Conservation (phyloP, 2,888 invertebrate genomes). For the Incurvaria masculella region DNA sequence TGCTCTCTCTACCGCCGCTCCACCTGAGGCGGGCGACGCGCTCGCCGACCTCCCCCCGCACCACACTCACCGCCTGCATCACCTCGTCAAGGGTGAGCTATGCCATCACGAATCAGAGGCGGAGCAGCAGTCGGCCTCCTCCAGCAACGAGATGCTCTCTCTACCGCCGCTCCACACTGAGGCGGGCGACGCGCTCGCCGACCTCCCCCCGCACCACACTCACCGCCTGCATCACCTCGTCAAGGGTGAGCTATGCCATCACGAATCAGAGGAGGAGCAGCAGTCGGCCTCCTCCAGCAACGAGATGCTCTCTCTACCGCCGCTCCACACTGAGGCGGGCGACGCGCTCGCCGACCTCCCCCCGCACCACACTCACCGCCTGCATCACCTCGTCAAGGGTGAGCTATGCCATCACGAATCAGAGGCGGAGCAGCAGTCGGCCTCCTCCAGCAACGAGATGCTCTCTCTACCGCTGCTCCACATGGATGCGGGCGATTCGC, state of each 20-base stretch:
- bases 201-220: slow-evolving; percentile 73
- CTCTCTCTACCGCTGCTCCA: slow-evolving; percentile 77
- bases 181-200: slow-evolving; percentile 79
- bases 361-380: slow-evolving; percentile 67
- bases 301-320: slow-evolving; percentile 82
- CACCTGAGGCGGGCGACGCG: slow-evolving; percentile 75
- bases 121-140: slow-evolving; percentile 76
- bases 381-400: slow-evolving; percentile 86
- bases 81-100: slow-evolving; percentile 74
- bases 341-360: slow-evolving; percentile 85
- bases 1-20: slow-evolving; percentile 78
- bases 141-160: slow-evolving; percentile 84
- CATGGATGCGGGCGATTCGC: slow-evolving; percentile 76
- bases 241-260: slow-evolving; percentile 55
- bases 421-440: slow-evolving; percentile 79
- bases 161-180: slow-evolving; percentile 74
- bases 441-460: slow-evolving; percentile 86
- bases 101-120: slow-evolving; percentile 74
- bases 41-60: slow-evolving; percentile 79
- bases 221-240: slow-evolving; percentile 83
- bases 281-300: slow-evolving; percentile 81
- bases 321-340: slow-evolving; percentile 71
- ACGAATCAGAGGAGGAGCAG: slow-evolving; percentile 82
- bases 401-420: slow-evolving; percentile 67
- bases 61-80: slow-evolving; percentile 74